Conservation (phyloP, 2,888 invertebrate species). For the Drosophila bunnanda region DNA sequence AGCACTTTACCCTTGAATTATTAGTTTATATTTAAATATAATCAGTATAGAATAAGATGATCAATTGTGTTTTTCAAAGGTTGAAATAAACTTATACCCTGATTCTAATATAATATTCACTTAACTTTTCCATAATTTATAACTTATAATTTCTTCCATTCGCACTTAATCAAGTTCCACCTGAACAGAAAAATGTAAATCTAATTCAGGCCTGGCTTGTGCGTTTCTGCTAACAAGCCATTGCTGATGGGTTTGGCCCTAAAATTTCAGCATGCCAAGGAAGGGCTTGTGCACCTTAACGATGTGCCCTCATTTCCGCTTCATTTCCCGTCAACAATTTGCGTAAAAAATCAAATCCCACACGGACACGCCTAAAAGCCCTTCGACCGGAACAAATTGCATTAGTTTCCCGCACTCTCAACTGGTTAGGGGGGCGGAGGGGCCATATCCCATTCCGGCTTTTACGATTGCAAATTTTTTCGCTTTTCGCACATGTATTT, state of each 20-base stretch:
- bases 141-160: neutral
- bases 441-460: slow-evolving; percentile 21
- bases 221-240: slow-evolving; percentile 16
- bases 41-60: neutral
- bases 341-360: slow-evolving; percentile 42
- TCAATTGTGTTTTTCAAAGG: neutral
- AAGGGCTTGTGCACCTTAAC: slow-evolving; percentile 51
- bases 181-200: slow-evolving; percentile 2
- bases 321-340: slow-evolving; percentile 62
- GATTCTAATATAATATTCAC: no score
- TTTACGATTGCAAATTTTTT: slow-evolving; percentile 57
- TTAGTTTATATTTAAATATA: no score
- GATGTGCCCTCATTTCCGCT: slow-evolving; percentile 66
- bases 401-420: slow-evolving; percentile 57
- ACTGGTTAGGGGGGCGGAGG: slow-evolving; percentile 16
- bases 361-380: slow-evolving; percentile 30
- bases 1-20: no score
- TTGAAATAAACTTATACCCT: neutral
- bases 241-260: slow-evolving; percentile 15
- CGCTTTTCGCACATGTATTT: slow-evolving; percentile 15
- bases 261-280: slow-evolving; percentile 7
- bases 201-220: neutral
- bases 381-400: slow-evolving; percentile 55
- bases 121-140: neutral
- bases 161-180: slow-evolving; percentile 10